Evolutionary conservation across 2,113 vertebrate species (phyloP), one percentile per base, ranked within the genome.

Genomic region (Macrotis lagotis): DNA sequence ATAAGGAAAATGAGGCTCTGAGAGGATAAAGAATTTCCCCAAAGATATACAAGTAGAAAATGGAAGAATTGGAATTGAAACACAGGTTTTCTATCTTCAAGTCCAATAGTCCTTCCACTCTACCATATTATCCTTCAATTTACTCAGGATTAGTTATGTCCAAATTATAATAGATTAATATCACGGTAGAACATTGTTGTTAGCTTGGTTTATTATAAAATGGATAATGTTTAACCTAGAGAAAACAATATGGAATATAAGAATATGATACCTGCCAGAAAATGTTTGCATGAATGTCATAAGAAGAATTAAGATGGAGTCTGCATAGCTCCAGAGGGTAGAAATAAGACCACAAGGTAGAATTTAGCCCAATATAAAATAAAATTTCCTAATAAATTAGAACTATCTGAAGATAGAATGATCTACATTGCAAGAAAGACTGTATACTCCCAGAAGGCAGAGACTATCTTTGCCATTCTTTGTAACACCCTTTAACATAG

Each of bases 261-360:
- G 66, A 83, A 44, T n/a, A 83, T n/a, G 37, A n/a, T 44, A 22
- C 4, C 37, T 0, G 44, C 24, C 16, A 22, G 66, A 44, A 83
- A 44, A 83, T 22, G 19, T 83, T 19, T 83, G n/a, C n/a, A 91
- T 89, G 53, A 97, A 66, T 95, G 90, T 96, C 96, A 66, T 95
- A 94, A n/a, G 37, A 83, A 83, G n/a, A 22, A 44, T 44, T 24
- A 44, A 44, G n/a, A 83, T 44, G 1, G 16, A 83, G n/a, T 83
- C 6, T 44, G 24, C 44, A 83, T 24, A 44, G 19, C 19, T 44
- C 6, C 19, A 83, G 8, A 44, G n/a, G 16, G n/a, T 8, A 83
- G 37, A 83, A 83, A 83, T 22, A 44, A 19, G 16, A 83, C 7
- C 66, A 83, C 44, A 24, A 44, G 16, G 6, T 44, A 0, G n/a